Base-by-base conservation (phyloP, 1,140 invertebrate species). In the Pachypeltis micranthus region DNA sequence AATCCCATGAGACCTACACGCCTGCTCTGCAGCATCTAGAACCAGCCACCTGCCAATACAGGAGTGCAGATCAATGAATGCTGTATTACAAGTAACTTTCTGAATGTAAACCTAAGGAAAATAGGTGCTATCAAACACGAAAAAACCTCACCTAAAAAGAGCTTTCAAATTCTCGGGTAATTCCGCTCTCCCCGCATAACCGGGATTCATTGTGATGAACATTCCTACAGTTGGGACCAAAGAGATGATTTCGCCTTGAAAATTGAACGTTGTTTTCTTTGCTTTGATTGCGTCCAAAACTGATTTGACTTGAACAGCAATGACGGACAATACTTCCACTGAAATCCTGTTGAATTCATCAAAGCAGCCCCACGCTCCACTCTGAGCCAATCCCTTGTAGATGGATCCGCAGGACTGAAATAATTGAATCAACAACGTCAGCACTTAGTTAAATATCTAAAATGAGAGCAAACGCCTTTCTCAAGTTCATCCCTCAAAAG, bases 121-220 rank as follows among this genome's bases (percentile, higher is more conserved):
- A 55, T 12, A 21, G 10, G n/a, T n/a, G 10, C n/a, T 39, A 39
- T 39, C 10, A 10, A 39, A 10, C 34, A 39, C 10, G 26, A 63
- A 27, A 60, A n/a, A n/a, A n/a, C n/a, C n/a, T n/a, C n/a, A 84
- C 83, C 83, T 80, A 65, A 83, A 83, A 12, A 81, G 70, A 27
- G 79, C 79, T 68, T 90, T 91, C 27, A 91, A 76, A 75, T 91
- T 90, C 73, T 91, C 88, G 1, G 88, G 90, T 29, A 93, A 75
- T 72, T 93, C 90, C 1, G 90, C 90, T 68, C 90, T 78, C 1
- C 90, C 90, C 3, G 88, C 88, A 73, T 93, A 93, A 28, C 86
- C 88, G 14, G 93, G 93, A 78, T 96, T 96, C 92, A 96, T 95
- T 0, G 92, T 95, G 60, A 96, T 93, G 70, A 95, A 96, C 72